phyloP scores from a whole-genome alignment of 2,797 vertebrate species.

The Xiphorhynchus erythropygius region DNA sequence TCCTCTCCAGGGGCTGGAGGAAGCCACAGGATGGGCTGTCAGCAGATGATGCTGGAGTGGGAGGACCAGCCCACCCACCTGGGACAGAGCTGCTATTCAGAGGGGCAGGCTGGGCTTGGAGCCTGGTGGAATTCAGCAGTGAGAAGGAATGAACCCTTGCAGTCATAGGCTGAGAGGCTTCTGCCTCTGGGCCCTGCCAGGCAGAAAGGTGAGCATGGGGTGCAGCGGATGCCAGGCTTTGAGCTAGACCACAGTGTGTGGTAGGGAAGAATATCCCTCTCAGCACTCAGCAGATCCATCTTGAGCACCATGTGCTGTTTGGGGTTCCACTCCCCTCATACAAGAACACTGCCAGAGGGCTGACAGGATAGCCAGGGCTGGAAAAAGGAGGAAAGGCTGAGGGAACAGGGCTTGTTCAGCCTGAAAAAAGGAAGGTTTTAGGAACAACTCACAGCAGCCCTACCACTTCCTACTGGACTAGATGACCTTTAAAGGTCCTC shows the following conservation, averaged over 20 bases:
- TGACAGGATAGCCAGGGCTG: fast-evolving
- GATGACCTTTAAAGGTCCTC: background rate
- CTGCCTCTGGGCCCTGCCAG: background rate
- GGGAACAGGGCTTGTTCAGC: background rate
- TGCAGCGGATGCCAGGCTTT: background rate
- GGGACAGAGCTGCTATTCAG: background rate
- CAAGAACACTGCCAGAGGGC: background rate
- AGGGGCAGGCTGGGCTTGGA: background rate
- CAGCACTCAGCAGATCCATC: background rate
- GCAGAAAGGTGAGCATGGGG: fast-evolving
- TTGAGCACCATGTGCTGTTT: fast-evolving
- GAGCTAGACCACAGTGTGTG: fast-evolving
- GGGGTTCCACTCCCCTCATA: fast-evolving
- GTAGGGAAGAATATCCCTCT: background rate
- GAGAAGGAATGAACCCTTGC: background rate
- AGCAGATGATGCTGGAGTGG: background rate
- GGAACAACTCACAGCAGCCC: background rate
- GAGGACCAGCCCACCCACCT: fast-evolving
- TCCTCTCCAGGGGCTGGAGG: background rate
- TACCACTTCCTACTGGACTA: no score
- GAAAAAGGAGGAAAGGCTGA: background rate
- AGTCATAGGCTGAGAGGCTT: background rate
- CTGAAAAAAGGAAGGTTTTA: background rate
- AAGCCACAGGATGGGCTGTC: background rate
- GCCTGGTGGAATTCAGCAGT: fast-evolving